Percentiles rank a stretch among this genome's conserved stretches.
phyloP scores from a whole-genome alignment of 2,888 invertebrate genomes.

The Melanchra persicariae region DNA sequence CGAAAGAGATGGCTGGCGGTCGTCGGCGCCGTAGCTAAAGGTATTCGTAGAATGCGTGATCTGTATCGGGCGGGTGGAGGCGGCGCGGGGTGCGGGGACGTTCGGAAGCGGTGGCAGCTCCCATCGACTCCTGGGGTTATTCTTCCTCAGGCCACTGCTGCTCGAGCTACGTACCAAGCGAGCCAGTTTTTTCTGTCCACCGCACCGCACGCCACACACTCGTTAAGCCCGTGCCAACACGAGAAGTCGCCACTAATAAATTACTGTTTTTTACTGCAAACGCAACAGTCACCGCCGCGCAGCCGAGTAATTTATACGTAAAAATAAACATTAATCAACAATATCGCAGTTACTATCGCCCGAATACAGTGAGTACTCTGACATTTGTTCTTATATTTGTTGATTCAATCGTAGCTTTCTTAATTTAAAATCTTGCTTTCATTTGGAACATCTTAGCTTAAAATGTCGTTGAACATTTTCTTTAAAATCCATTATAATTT shows the following conservation, averaged over 20 bases:
- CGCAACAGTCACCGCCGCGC: conserved; percentile 90
- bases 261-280: conserved; percentile 90
- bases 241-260: conserved; percentile 92
- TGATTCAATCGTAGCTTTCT: conserved; percentile 81
- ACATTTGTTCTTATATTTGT: conserved; percentile 79
- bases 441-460: conserved; percentile 15
- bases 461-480: conserved; percentile 10
- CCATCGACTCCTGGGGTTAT: conserved; percentile 91
- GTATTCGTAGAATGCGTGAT: conserved; percentile 91
- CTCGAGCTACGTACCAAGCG: conserved; percentile 89
- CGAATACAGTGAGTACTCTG: conserved; percentile 88
- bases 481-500: conserved; percentile 21
- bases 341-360: conserved; percentile 87
- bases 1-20: conserved; percentile 86
- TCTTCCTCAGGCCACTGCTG: conserved; percentile 91
- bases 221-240: conserved; percentile 92
- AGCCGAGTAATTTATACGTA: conserved; percentile 89
- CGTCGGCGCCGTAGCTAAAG: conserved; percentile 87
- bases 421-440: conserved; percentile 65
- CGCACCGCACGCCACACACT: conserved; percentile 91
- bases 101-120: conserved; percentile 91
- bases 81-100: conserved; percentile 86
- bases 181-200: conserved; percentile 92
- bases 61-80: conserved; percentile 88
- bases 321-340: conserved; percentile 89